Evolutionary conservation across 2,797 vertebrate genomes (phyloP), one percentile per base, ranked within the genome.

Genomic region (Crax fasciolata): DNA sequence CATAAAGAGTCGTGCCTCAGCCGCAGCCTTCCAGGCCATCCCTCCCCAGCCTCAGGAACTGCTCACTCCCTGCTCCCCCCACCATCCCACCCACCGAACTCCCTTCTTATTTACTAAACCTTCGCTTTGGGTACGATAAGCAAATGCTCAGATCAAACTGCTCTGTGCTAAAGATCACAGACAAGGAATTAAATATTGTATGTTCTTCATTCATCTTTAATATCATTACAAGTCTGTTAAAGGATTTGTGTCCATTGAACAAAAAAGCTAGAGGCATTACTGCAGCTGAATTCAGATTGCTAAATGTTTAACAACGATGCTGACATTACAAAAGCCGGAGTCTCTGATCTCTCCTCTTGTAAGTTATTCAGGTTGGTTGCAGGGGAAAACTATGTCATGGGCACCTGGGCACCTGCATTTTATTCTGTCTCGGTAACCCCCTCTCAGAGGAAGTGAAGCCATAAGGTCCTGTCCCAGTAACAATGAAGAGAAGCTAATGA

Each of bases 401-500:
- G 93, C 96, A 98, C 97, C 97, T 98, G 94, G 76, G 96, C 87
- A 97, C 89, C 96, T 96, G 95, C 88, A 88, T 97, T 96, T 96
- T 94, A 79, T 83, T 96, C 96, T 92, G 89, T 91, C 90, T 92
- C 92, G 30, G 87, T 89, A 90, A 93, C 78, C 89, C 93, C 63
- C 81, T 87, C 94, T 89, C 91, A 96, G 90, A 97, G 98, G 98
- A 98, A 98, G 97, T 89, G 73, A 96, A 95, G 97, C 85, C 95
- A 95, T 85, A 94, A 97, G 81, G 98, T 98, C 97, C 87, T 94
- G 87, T 96, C 65, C 49, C 78, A 90, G 95, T 94, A 97, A 98
- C 98, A 98, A 98, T 98, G 97, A 97, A 94, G 95, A 98, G 97
- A 98, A 98, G 84, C 86, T 93, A 95, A 94, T 82, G 84, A 97